Evolutionary conservation across 2,113 vertebrate genomes (phyloP).

Genomic region (Struthio camelus): DNA sequence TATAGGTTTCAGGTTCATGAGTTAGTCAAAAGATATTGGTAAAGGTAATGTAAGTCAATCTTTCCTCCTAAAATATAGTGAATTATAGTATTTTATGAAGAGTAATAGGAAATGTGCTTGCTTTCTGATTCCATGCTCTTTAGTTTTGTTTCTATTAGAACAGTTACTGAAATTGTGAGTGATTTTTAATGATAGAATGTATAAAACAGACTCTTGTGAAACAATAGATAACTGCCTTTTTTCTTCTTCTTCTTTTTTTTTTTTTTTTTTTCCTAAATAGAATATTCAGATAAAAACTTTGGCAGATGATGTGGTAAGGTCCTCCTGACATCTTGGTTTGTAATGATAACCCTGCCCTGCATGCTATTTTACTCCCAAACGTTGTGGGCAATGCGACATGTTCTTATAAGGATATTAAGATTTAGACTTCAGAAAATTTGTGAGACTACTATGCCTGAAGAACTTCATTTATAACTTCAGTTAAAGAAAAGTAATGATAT

Average conservation of each 20-base stretch:
- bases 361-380: constrained; percentile 73
- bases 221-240: constrained; percentile 75
- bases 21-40: background rate
- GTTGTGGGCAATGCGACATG: constrained; percentile 68
- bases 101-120: too few relatives aligned
- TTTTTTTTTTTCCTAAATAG: constrained; percentile 89
- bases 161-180: background rate
- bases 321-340: constrained; percentile 72
- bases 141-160: background rate
- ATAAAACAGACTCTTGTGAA: background rate
- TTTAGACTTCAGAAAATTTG: background rate
- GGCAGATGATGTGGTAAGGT: constrained; percentile 99
- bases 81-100: background rate
- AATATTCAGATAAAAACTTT: constrained; percentile 99
- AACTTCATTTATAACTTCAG: background rate
- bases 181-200: background rate
- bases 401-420: constrained; percentile 40
- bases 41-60: background rate
- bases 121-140: background rate
- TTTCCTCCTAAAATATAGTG: background rate
- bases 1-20: accelerated
- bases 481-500: background rate
- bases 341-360: constrained; percentile 69
- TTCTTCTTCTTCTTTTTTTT: constrained; percentile 75
- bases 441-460: background rate